A percentile compares a stretch with the other conserved stretches of the same genome.
Evolutionary conservation across 2,113 vertebrate genomes (phyloP).

Genomic region (Corvus moneduloides): DNA sequence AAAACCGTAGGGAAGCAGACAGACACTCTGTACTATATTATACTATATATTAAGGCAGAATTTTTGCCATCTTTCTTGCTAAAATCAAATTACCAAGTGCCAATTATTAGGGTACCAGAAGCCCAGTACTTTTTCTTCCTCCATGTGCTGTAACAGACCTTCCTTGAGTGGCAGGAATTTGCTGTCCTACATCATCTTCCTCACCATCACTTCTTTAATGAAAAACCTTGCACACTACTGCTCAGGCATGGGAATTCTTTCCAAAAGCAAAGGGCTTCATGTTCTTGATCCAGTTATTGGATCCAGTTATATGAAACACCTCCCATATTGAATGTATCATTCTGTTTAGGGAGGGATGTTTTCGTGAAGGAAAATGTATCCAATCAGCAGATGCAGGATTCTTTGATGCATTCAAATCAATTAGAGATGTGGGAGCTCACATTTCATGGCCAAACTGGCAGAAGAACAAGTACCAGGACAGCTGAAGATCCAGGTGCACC

Average conservation of each 20-base stretch:
- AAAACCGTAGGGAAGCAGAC: accelerated
- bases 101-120: not conserved
- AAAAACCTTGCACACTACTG: not conserved
- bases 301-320: too few species aligned
- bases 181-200: not conserved
- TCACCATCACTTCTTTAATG: not conserved
- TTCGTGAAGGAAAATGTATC: not conserved
- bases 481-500: not conserved
- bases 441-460: not conserved
- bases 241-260: not conserved
- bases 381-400: not conserved
- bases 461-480: not conserved
- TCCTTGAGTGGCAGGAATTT: not conserved
- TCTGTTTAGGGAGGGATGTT: not conserved
- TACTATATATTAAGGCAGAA: not conserved
- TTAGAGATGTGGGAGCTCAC: not conserved
- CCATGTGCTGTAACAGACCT: not conserved
- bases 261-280: not conserved
- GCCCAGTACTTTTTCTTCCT: not conserved
- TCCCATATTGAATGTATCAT: not conserved
- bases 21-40: not conserved
- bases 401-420: not conserved
- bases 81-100: not conserved
- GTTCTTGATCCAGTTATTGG: not conserved
- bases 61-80: not conserved